phyloP scores from a whole-genome alignment of 2,888 invertebrate species.

The Loripinus fragilis region DNA sequence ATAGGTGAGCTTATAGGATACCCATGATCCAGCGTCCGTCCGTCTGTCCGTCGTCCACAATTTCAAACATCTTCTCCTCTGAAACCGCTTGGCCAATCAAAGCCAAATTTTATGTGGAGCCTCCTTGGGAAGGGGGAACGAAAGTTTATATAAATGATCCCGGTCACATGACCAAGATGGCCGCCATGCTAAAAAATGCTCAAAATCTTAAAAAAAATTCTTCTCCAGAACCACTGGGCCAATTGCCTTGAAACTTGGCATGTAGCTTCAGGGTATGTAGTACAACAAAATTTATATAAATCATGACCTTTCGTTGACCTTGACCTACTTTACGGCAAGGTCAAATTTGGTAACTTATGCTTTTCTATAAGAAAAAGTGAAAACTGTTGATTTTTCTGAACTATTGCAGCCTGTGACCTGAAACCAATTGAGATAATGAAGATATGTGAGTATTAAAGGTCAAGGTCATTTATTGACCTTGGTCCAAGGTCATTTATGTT shows the following conservation, averaged over 20 bases:
- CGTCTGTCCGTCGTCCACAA: too few relatives aligned
- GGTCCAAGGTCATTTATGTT: background rate
- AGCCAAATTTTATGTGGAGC: background rate
- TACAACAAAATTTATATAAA: background rate
- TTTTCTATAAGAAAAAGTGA: background rate
- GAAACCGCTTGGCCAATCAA: background rate
- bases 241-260: background rate
- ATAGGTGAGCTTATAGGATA: too few relatives aligned
- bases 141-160: background rate
- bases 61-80: background rate
- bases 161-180: background rate
- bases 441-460: background rate
- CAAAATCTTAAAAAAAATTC: conserved; percentile 8
- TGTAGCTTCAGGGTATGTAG: background rate
- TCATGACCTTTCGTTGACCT: background rate
- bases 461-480: background rate
- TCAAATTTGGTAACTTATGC: background rate
- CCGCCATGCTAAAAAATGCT: background rate
- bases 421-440: background rate
- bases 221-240: conserved; percentile 4
- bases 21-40: too few relatives aligned
- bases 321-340: background rate
- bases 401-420: background rate
- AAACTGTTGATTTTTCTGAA: background rate
- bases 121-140: background rate